Conservation (phyloP, 30 jellyfish, hydroid and myxozoan genomes). For the Cassiopea andromeda region DNA sequence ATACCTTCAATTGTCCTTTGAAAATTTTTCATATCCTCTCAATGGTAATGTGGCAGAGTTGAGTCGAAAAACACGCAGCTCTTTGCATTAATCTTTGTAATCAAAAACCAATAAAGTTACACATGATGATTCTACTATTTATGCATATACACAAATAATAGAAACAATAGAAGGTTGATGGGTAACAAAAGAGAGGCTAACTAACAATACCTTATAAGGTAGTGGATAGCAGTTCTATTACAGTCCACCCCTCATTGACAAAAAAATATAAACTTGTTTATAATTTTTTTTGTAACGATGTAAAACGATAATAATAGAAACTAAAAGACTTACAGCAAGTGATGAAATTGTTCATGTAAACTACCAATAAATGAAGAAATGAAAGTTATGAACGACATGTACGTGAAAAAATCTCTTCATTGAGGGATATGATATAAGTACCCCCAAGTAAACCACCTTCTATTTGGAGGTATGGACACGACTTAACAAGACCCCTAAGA, state of each 20-base stretch:
- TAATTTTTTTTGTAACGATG: no score
- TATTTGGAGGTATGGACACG: conserved; percentile 1
- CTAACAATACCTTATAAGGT: neutral
- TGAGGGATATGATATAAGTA: neutral
- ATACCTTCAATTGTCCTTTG: no score
- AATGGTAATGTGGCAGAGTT: no score
- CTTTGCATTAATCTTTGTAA: no score
- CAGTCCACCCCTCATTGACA: neutral
- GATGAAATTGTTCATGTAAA: neutral
- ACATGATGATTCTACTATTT: no score
- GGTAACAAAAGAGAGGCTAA: neutral
- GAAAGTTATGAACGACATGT: neutral
- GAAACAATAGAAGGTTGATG: no score
- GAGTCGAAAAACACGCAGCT: no score
- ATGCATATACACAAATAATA: no score
- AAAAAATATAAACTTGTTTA: neutral
- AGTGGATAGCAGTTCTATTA: neutral
- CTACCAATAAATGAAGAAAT: neutral
- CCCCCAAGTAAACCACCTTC: neutral
- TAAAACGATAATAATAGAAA: neutral
- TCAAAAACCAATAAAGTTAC: no score
- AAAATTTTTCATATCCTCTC: no score
- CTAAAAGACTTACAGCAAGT: neutral
- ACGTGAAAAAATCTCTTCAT: neutral
- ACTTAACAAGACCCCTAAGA: neutral